Evolutionary conservation across 2,888 invertebrate genomes (phyloP), one percentile per base, ranked within the genome.

Genomic region (Hirtodrosophila alboralis): DNA sequence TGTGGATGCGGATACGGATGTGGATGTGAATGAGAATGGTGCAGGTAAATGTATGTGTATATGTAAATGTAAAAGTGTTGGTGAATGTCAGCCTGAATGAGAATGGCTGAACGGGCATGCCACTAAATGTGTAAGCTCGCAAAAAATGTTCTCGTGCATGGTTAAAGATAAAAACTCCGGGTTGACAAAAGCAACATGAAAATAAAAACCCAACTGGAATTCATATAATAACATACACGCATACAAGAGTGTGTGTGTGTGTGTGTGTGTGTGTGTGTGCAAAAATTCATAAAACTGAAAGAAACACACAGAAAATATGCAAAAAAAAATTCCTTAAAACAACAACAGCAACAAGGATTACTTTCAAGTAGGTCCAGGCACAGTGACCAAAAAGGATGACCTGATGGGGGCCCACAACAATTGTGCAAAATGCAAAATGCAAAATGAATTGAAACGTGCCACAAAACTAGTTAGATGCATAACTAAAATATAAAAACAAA

Each of bases 361-460:
- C 58, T 51, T 37, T 13, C 48, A 65, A 64, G 64, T 41, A 38
- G 57, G 41, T 49, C 34, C 48, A 21, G 36, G 40, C 23, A 61
- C 37, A 52, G 51, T 31, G 26, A 14, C 9, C 12, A 6, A 40
- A 16, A 23, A 26, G 21, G 21, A n/a, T 33, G 16, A 10, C 8
- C 27, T 10, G 31, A 10, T 12, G 43, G 28, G 13, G 43, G 28
- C 10, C 18, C 18, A 37, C 41, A 41, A 47, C 60, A 60, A 65
- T 57, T 59, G 58, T 30, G 47, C 48, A 67, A n/a, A n/a, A n/a
- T n/a, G n/a, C n/a, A n/a, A n/a, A n/a, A n/a, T n/a, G n/a, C n/a
- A n/a, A 72, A 75, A 70, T 65, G 66, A 68, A 64, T 75, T 72
- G 73, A 68, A 75, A 76, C 73, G 73, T 75, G 72, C 57, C 60